These are phyloP conservation scores for Salpingus planirostris DNA, from an alignment of 2,888 invertebrate species.

Conservation along the genomic window DNA sequence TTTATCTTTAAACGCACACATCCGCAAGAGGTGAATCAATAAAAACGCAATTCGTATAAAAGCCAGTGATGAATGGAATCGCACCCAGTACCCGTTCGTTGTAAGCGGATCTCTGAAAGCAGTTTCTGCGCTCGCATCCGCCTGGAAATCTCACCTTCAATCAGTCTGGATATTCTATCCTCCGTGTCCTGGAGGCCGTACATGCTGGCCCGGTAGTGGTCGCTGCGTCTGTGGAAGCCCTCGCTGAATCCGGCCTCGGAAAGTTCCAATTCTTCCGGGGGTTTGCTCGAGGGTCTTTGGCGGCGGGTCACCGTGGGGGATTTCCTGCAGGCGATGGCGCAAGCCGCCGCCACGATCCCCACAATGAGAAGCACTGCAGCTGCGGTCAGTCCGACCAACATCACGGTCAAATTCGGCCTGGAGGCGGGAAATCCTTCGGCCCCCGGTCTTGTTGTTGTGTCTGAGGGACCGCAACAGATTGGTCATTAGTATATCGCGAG, in stretches of 20 bases:
- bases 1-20: too few species aligned
- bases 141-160: too few species aligned
- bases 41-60: too few species aligned
- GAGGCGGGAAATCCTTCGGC: conserved; percentile 20
- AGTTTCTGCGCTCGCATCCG: too few species aligned
- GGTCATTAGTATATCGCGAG: conserved; percentile 18
- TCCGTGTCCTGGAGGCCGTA: conserved; percentile 36
- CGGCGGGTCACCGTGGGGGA: conserved; percentile 25
- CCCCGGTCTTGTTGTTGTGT: conserved; percentile 19
- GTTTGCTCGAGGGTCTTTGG: conserved; percentile 27
- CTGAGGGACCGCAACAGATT: conserved; percentile 23
- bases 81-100: too few species aligned
- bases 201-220: conserved; percentile 39
- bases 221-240: conserved; percentile 38
- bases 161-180: conserved; percentile 30
- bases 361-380: conserved; percentile 36
- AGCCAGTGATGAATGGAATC: too few species aligned
- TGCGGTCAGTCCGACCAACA: conserved; percentile 35
- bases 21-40: too few species aligned
- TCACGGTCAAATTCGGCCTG: conserved; percentile 33
- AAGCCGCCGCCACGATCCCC: conserved; percentile 34
- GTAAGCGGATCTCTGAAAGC: too few species aligned
- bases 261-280: conserved; percentile 37
- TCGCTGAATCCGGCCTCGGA: conserved; percentile 41
- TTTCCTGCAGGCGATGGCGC: conserved; percentile 35